Base-by-base conservation (phyloP, 2,113 vertebrate species). In the Raja brachyura region DNA sequence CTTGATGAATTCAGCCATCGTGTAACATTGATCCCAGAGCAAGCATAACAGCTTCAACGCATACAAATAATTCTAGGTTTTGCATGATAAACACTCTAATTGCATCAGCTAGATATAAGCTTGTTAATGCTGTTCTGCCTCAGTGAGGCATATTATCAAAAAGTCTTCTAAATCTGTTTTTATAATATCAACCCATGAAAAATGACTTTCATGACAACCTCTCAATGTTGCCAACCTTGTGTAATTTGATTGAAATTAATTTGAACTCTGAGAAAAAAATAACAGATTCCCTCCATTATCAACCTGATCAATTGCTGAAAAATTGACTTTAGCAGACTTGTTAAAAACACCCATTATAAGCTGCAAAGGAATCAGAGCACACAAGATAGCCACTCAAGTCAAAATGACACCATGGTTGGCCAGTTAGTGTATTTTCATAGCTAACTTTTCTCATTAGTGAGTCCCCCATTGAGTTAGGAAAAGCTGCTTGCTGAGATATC, bases 371-470 rank as follows among this genome's bases (percentile, higher is more conserved):
- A 61, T 86, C 56, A 56, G 39, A 81, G 20, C 20, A 56, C 79
- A 81, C 16, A 79, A 81, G 18, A 48, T 39, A 9, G 22, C 4
- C 54, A 28, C 48, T 28, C 56, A 85, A 83, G 54, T 8, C 54
- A 56, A 54, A 28, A n/a, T 63, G 22, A 61, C 56, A 13, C 25
- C 83, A 61, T 63, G 56, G 56, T 86, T 22, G 25, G 10, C 48
- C 28, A 61, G 83, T n/a, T 28, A 85, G 10, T 59, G 81, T 61
- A 4, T 61, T 85, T 85, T 61, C 10, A n/a, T 61, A 4, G 54
- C 22, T 85, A 61, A 85, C 81, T 85, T 85, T 85, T 61, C 81
- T 48, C 16, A 48, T 81, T 85, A 59, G 81, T 85, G 22, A 28
- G 79, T 59, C 56, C 22, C 9, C 48, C 54, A 59, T 8, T 59